phyloP scores from a whole-genome alignment of 53 echinoderm and acorn worm species.

The Hippasteria phrygiana region DNA sequence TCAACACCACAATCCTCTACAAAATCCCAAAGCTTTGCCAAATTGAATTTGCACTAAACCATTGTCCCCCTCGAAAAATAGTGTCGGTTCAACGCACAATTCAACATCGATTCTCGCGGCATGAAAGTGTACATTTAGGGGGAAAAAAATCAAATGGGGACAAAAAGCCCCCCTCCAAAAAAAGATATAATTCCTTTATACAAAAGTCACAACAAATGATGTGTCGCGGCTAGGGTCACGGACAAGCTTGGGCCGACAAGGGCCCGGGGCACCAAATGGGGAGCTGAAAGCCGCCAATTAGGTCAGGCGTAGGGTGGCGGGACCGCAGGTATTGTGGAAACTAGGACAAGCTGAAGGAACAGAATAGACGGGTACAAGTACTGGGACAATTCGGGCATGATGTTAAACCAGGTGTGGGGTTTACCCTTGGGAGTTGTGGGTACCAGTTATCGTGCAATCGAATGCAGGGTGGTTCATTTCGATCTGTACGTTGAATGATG shows the following conservation, averaged over 20 bases:
- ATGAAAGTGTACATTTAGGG: not conserved
- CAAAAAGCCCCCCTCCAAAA: not conserved
- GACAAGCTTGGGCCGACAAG: conserved; percentile 56
- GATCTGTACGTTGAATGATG: not conserved
- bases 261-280: conserved; percentile 32
- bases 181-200: conserved; percentile 43
- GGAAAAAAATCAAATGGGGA: conserved; percentile 4
- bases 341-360: conserved; percentile 57
- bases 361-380: conserved; percentile 26
- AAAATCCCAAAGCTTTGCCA: conserved; percentile 19
- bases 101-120: conserved; percentile 32
- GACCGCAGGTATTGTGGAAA: conserved; percentile 56
- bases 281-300: conserved; percentile 50
- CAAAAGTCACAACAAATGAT: conserved; percentile 63
- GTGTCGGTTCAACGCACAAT: conserved; percentile 60
- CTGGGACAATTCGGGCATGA: conserved; percentile 57
- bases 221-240: conserved; percentile 67
- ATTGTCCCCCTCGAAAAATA: conserved; percentile 14
- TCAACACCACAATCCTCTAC: conserved; percentile 7
- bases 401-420: conserved; percentile 66
- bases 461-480: conserved; percentile 37
- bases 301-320: conserved; percentile 45
- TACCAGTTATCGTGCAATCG: conserved; percentile 5
- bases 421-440: conserved; percentile 50
- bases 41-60: conserved; percentile 14